Evolutionary conservation across 2,888 invertebrate species (phyloP), one percentile per base, ranked within the genome.

Genomic region (Idaea straminata): DNA sequence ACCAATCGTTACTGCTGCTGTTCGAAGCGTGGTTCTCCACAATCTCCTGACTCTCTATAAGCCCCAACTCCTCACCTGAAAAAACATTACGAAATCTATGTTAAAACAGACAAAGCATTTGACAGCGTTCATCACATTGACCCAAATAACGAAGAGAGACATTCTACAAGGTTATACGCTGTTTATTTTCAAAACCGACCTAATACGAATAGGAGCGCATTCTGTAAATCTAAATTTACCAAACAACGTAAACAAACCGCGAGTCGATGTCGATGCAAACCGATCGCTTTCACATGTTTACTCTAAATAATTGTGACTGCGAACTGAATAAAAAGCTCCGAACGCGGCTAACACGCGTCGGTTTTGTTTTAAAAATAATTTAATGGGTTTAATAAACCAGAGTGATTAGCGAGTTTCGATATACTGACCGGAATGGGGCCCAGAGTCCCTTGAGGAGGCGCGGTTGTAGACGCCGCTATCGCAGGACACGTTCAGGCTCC

Each of bases 391-490:
- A 82, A 78, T 77, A 80, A 81, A 79, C 76, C 70, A 77, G 64
- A 64, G 68, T 72, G 75, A 78, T 75, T 74, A 70, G 75, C 70
- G 67, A 69, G 63, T 69, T 74, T 69, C 62, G 62, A 70, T 67
- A 66, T 77, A 84, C 89, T 88, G 69, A 93, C 93, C 92, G 71
- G 93, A 93, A 79, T 93, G 92, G 35, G 93, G 93, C 67, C 93
- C 93, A 64, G 93, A 93, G 74, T 93, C 93, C 69, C 93, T 87
- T 64, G 93, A 93, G 34, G 93, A 93, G 35, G 93, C 94, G 35
- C 94, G 94, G 77, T 95, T 94, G 81, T 94, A 94, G 71, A 94
- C 93, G 67, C 94, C 94, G 79, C 94, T 94, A 77, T 94, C 94
- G 70, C 93, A 93, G 67, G 94, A 94, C 71, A 93, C 92, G 81